Conservation (phyloP, 2,113 vertebrate genomes). For the Syngnathoides biaculeatus region DNA sequence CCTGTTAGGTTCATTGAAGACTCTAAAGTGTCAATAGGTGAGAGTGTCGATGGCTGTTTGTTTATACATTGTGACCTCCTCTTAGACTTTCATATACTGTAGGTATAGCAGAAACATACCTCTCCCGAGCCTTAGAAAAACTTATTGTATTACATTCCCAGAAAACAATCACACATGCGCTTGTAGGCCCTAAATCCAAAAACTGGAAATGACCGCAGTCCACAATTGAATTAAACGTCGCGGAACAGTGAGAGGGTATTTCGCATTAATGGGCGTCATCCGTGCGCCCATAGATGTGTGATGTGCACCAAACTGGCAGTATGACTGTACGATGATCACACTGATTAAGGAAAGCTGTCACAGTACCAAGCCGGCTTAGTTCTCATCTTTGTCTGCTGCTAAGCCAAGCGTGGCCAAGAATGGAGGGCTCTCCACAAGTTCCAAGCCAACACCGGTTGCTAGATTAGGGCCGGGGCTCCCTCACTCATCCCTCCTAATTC, state of each 20-base stretch:
- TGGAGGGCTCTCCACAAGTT: slow-evolving; percentile 33
- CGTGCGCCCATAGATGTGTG: background rate
- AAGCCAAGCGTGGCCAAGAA: slow-evolving; percentile 41
- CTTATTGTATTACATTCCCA: background rate
- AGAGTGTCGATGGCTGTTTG: no score
- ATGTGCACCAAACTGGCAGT: slow-evolving; percentile 6
- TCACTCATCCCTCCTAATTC: slow-evolving; percentile 40
- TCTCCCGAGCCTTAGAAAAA: background rate
- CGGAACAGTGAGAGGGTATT: background rate
- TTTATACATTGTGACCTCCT: no score
- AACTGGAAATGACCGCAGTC: background rate
- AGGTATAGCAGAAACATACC: background rate
- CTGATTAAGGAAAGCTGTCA: slow-evolving; percentile 47
- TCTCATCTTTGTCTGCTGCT: slow-evolving; percentile 46
- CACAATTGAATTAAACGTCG: background rate
- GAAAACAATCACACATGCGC: background rate
- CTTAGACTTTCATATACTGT: no score
- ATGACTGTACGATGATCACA: slow-evolving; percentile 37
- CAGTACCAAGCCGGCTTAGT: slow-evolving; percentile 40
- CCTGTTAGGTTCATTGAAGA: no score
- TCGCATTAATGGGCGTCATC: background rate
- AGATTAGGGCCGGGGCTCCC: slow-evolving; percentile 46
- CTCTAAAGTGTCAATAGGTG: no score
- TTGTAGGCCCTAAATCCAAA: background rate
- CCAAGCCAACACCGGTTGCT: slow-evolving; percentile 28